Evolutionary conservation across 2,888 invertebrate species (phyloP).

Genomic region (Ditula angustiorana): DNA sequence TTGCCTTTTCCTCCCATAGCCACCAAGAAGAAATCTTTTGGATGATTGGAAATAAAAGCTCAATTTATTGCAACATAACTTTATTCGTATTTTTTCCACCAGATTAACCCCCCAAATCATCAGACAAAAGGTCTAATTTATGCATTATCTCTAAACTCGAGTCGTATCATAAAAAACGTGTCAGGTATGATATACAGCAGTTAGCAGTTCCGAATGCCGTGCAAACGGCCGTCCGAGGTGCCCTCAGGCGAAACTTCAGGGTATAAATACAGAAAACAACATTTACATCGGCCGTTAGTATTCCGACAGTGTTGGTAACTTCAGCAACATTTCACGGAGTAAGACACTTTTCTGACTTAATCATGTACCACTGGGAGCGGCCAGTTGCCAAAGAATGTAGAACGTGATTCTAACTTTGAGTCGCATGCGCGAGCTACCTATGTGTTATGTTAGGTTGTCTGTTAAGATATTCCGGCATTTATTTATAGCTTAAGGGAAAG

Average conservation of each 20-base stretch:
- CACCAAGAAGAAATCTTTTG: no score
- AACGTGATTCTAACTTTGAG: conserved; percentile 36
- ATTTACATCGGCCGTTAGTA: conserved; percentile 68
- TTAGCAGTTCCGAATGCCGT: conserved; percentile 50
- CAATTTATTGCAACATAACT: no score
- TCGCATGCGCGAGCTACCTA: background rate
- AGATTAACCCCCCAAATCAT: conserved; percentile 8
- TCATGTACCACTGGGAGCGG: conserved; percentile 52
- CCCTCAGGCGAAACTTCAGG: conserved; percentile 55
- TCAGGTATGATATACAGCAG: conserved; percentile 55
- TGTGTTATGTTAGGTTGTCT: no score
- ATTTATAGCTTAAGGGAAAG: no score
- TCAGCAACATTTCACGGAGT: conserved; percentile 69
- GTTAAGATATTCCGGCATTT: no score
- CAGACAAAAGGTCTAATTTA: conserved; percentile 32
- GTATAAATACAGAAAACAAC: conserved; percentile 67
- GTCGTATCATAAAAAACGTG: conserved; percentile 36
- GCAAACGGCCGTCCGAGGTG: conserved; percentile 51
- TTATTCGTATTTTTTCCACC: background rate
- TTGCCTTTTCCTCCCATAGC: no score
- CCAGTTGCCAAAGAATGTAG: conserved; percentile 33
- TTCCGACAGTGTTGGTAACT: conserved; percentile 63
- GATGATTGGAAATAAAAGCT: no score
- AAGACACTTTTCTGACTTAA: conserved; percentile 69
- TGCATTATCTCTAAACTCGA: conserved; percentile 26